These are phyloP conservation scores for Drosophila ustulata DNA, from an alignment of 2,888 invertebrate species.

Conservation along the genomic window DNA sequence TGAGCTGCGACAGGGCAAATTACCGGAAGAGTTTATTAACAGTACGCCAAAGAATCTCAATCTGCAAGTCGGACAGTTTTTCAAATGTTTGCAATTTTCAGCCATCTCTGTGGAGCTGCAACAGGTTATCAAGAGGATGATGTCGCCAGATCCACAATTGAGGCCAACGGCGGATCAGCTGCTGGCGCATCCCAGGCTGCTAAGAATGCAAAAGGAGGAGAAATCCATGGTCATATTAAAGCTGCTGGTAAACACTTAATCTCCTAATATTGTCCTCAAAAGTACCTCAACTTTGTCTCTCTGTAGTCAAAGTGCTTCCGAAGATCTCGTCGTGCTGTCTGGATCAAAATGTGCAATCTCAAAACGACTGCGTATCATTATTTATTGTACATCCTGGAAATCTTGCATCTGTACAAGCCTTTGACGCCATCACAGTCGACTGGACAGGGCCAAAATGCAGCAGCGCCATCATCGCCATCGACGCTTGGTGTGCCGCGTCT, in stretches of 20 bases:
- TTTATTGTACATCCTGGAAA: conserved; percentile 70
- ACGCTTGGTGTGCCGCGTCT: conserved; percentile 40
- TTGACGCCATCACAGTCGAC: conserved; percentile 27
- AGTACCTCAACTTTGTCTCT: neutral
- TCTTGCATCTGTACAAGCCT: conserved; percentile 73
- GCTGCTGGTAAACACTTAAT: conserved; percentile 72
- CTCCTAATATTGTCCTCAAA: neutral
- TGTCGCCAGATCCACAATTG: conserved; percentile 86
- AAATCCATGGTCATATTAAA: conserved; percentile 78
- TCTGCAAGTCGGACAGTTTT: neutral
- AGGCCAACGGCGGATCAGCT: conserved; percentile 87
- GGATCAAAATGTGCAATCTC: conserved; percentile 84
- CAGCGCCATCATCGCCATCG: conserved; percentile 47
- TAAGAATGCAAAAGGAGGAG: conserved; percentile 73
- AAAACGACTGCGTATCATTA: conserved; percentile 74
- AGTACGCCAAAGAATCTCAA: conserved; percentile 68
- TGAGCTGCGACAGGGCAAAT: conserved; percentile 86
- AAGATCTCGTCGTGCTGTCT: conserved; percentile 78
- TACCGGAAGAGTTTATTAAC: conserved; percentile 86
- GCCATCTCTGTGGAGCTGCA: conserved; percentile 86
- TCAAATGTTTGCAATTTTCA: conserved; percentile 41
- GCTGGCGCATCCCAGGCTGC: conserved; percentile 83
- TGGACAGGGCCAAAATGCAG: conserved; percentile 8
- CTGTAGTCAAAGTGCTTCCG: conserved; percentile 80
- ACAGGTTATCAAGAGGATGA: conserved; percentile 86